Conservation (phyloP, 2,797 vertebrate genomes). For the Gymnoscopelus braueri region DNA sequence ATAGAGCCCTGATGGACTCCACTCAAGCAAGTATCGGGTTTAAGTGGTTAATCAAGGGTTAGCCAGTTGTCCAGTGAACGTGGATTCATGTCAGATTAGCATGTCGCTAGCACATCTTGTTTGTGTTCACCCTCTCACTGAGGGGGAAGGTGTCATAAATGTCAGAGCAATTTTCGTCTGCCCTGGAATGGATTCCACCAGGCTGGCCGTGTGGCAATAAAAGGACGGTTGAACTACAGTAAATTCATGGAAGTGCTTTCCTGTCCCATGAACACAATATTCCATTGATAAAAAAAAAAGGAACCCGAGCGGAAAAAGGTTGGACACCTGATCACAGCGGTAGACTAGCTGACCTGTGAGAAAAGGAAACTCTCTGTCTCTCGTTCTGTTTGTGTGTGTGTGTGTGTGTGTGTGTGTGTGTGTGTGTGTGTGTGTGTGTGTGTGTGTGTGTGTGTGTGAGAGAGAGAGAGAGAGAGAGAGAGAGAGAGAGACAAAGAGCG, state of each 20-base stretch:
- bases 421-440: no score
- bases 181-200: not conserved
- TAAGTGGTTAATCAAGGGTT: no score
- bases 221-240: conserved; percentile 6
- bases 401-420: conserved; percentile 27
- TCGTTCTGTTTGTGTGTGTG: conserved; percentile 6
- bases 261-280: conserved; percentile 33
- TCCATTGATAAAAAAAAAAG: conserved; percentile 42
- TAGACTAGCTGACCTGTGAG: conserved; percentile 34
- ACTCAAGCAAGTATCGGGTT: no score
- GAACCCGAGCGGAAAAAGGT: conserved; percentile 21
- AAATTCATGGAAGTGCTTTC: conserved; percentile 22
- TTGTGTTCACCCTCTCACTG: conserved; percentile 17
- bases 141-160: conserved; percentile 28
- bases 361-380: not conserved
- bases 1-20: no score
- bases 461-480: no score
- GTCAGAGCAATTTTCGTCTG: conserved; percentile 27
- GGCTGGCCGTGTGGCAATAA: not conserved
- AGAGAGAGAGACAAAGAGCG: no score
- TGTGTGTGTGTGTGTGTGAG: no score
- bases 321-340: conserved; percentile 50
- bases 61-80: no score
- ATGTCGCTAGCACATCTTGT: not conserved
- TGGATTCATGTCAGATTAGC: no score